These are phyloP conservation scores for Spermophilus dauricus DNA, from an alignment of 2,113 vertebrate species.

Conservation along the genomic window DNA sequence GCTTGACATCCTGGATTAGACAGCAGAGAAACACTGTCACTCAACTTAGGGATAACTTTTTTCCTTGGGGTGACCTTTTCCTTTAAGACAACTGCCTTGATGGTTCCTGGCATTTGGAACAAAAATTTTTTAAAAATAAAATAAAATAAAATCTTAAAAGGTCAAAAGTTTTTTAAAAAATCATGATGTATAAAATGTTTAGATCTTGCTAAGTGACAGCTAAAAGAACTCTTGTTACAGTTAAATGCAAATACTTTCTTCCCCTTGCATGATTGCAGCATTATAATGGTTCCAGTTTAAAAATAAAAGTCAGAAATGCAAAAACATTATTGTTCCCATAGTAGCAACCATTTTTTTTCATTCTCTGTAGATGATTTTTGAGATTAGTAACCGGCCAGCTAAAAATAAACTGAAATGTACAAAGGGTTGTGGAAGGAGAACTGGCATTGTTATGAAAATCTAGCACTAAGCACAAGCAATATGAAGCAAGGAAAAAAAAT, in stretches of 20 bases:
- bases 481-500: background rate
- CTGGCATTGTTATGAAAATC: background rate
- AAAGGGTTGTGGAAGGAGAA: background rate
- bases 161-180: conserved; percentile 74
- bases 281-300: conserved; percentile 29
- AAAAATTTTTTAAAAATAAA: background rate
- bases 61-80: conserved; percentile 70
- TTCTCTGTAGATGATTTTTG: background rate
- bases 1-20: background rate
- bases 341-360: background rate
- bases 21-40: conserved; percentile 57
- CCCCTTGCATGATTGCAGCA: background rate
- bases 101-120: conserved; percentile 65
- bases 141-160: conserved; percentile 70
- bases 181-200: conserved; percentile 62
- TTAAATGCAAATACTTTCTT: conserved; percentile 26
- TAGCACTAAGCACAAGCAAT: background rate
- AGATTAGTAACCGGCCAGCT: conserved; percentile 13
- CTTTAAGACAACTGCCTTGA: conserved; percentile 65
- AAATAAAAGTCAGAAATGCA: conserved; percentile 57
- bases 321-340: background rate
- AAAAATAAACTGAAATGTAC: conserved; percentile 53
- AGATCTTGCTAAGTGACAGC: conserved; percentile 60
- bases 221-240: background rate
- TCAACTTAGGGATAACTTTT: conserved; percentile 52